Evolutionary conservation across 2,888 invertebrate species (phyloP).

Genomic region (Drosophila fungiperda): DNA sequence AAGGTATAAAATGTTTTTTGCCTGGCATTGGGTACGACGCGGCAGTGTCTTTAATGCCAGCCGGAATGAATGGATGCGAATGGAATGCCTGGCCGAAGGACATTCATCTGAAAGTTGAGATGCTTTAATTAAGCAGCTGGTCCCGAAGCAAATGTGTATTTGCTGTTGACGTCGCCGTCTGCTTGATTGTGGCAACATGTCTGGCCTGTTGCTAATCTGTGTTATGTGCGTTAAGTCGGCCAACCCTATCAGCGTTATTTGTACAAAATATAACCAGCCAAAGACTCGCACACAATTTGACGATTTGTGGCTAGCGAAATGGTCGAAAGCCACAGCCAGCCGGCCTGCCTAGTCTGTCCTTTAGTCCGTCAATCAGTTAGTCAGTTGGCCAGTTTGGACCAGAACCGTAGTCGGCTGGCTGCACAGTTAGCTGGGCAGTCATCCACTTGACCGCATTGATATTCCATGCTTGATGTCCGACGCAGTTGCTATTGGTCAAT

Average conservation of each 20-base stretch:
- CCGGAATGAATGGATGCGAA: conserved; percentile 10
- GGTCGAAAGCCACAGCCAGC: conserved; percentile 31
- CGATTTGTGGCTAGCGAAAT: conserved; percentile 69
- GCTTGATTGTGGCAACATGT: conserved; percentile 5
- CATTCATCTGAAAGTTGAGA: conserved; percentile 10
- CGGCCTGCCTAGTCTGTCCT: conserved; percentile 24
- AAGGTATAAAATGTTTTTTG: conserved; percentile 21
- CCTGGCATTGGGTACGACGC: not conserved
- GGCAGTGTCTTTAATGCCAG: conserved; percentile 25
- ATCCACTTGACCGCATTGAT: conserved; percentile 77
- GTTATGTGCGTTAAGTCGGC: conserved; percentile 66
- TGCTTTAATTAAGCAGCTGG: conserved; percentile 29
- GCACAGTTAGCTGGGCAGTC: conserved; percentile 44
- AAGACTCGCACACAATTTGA: conserved; percentile 60
- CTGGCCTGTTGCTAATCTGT: conserved; percentile 55
- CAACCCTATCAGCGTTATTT: conserved; percentile 70
- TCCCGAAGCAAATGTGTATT: conserved; percentile 1
- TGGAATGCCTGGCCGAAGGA: conserved; percentile 18
- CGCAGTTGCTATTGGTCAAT: conserved; percentile 77
- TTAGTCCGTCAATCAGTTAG: conserved; percentile 21
- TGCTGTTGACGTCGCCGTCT: not conserved
- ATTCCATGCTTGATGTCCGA: conserved; percentile 69
- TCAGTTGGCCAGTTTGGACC: conserved; percentile 27
- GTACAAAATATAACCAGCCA: conserved; percentile 55
- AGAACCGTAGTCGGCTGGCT: conserved; percentile 7